phyloP scores from a whole-genome alignment of 1,140 invertebrate genomes.

The Cherax destructor region DNA sequence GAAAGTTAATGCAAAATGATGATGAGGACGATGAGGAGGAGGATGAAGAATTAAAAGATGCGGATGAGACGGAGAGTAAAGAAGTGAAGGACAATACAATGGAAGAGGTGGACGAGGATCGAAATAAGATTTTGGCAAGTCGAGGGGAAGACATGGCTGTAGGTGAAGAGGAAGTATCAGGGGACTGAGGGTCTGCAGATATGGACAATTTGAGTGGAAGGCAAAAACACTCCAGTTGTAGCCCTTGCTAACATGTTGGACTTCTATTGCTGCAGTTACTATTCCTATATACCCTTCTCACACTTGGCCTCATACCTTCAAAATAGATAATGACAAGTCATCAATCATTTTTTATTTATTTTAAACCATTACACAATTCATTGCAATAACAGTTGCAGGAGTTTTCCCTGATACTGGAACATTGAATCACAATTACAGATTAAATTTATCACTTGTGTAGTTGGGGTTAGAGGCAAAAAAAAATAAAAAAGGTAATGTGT shows the following conservation, averaged over 20 bases:
- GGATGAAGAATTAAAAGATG: constrained; percentile 80
- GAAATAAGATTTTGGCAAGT: constrained; percentile 69
- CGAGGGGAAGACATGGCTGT: constrained; percentile 48
- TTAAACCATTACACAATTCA: not conserved
- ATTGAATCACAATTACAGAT: constrained; percentile 13
- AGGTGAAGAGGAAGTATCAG: constrained; percentile 43
- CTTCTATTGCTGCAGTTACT: constrained; percentile 7
- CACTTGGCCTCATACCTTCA: not conserved
- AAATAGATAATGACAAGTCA: not conserved
- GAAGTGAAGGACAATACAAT: constrained; percentile 46
- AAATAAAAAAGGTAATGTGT: not conserved
- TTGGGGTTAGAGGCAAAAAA: not conserved
- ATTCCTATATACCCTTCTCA: constrained; percentile 20
- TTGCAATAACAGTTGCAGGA: not conserved
- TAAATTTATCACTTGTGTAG: not conserved
- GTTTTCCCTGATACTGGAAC: constrained; percentile 3
- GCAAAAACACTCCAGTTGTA: constrained; percentile 6
- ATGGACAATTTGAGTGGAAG: not conserved
- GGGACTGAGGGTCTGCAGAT: constrained; percentile 27
- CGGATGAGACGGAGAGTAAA: constrained; percentile 8
- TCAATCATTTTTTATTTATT: not conserved
- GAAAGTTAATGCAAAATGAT: constrained; percentile 92
- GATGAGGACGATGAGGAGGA: constrained; percentile 91
- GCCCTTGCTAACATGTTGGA: constrained; percentile 11
- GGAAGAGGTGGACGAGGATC: constrained; percentile 69